Base-by-base conservation (phyloP, 2,888 invertebrate genomes). In the Oligia fasciuncula region DNA sequence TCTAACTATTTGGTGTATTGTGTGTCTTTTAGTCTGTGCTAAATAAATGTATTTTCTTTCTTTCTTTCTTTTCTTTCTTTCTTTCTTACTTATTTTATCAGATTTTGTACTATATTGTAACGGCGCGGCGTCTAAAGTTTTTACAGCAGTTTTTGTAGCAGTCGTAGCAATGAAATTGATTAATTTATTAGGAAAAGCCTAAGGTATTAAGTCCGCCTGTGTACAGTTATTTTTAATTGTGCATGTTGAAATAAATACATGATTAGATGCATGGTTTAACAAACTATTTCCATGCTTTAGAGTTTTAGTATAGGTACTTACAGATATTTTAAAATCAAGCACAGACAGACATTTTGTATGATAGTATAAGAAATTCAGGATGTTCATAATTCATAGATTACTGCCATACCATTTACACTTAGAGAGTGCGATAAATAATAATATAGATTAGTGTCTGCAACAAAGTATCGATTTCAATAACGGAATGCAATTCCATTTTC, bases 401-500 rank as follows among this genome's bases (percentile, higher is more conserved):
- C 14, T 23, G 17, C 29, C 66, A n/a, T 49, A 70, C 57, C 35
- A 69, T 76, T 80, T 60, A 51, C 54, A 63, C 67, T 43, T 68
- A 83, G 43, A 62, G 35, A 60, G 35, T 14, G 57, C 67, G 1
- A 84, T 83, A 83, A 80, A 79, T 74, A 79, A 73, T 73, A 69
- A 78, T 70, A 67, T 35, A 80, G 60, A 71, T 74, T 67, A 67
- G 43, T 78, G 73, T 84, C 72, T 54, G 69, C 35, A 79, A 70
- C 57, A 65, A 84, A 67, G 67, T 77, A 77, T 77, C 60, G 46
- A 63, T 76, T 70, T 80, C 75, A 71, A 71, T 67, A 67, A 62
- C 49, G 80, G 57, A 74, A 60, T 81, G 84, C 63, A 67, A 80
- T 82, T 70, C 73, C 51, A 83, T 63, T 84, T 83, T 74, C 66